Percentiles rank a stretch among this genome's conserved stretches.
Conservation (phyloP, 2,113 vertebrate genomes). For the Natator depressus region DNA sequence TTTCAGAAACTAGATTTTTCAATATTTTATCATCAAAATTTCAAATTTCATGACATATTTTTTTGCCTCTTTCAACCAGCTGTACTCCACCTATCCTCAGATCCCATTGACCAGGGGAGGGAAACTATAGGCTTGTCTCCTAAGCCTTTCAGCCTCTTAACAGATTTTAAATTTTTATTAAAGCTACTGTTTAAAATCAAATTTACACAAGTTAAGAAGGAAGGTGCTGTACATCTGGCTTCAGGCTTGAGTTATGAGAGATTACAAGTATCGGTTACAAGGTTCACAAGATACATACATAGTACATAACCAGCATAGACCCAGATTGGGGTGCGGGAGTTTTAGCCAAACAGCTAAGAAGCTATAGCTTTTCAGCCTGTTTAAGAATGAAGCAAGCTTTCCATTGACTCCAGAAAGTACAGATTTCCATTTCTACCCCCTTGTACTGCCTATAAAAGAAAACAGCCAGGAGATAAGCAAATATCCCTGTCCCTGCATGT, state of each 20-base stretch:
- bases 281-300: too few species aligned
- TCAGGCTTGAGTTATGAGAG: too few species aligned
- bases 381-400: not conserved
- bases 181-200: too few species aligned
- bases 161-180: not conserved
- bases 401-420: not conserved
- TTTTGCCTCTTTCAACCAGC: not conserved
- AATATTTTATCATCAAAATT: not conserved
- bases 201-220: too few species aligned
- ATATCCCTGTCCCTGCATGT: not conserved
- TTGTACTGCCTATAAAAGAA: not conserved
- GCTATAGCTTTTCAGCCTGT: not conserved
- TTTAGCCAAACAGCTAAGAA: not conserved
- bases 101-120: not conserved
- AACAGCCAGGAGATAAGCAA: not conserved
- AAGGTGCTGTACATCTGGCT: too few species aligned
- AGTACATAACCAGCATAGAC: too few species aligned
- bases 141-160: not conserved
- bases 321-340: too few species aligned
- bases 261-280: too few species aligned
- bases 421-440: not conserved
- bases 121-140: not conserved
- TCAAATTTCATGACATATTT: not conserved
- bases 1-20: not conserved
- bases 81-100: not conserved